A percentile compares a stretch with the other conserved stretches of the same genome.
phyloP scores from a whole-genome alignment of 2,797 vertebrate species.

The Poeciliopsis infans region DNA sequence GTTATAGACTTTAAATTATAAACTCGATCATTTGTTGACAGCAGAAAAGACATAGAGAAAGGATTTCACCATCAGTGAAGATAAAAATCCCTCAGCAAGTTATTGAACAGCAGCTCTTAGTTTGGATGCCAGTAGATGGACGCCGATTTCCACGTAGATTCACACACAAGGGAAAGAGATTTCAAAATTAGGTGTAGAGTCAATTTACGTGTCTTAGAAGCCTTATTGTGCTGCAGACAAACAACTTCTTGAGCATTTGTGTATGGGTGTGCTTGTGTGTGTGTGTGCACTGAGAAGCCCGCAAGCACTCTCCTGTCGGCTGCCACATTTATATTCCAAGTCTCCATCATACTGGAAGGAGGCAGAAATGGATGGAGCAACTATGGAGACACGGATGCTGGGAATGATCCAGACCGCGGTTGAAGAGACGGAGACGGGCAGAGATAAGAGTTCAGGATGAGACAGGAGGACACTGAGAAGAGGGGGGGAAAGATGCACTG shows the following conservation, averaged over 20 bases:
- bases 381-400: not conserved
- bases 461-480: conserved; percentile 13
- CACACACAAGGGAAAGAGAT: conserved; percentile 30
- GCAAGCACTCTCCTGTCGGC: conserved; percentile 3
- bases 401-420: conserved; percentile 19
- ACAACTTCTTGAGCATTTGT: conserved; percentile 12
- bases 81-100: not conserved
- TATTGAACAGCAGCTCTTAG: conserved; percentile 33
- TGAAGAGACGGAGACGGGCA: conserved; percentile 11
- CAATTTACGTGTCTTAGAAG: conserved; percentile 23
- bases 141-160: conserved; percentile 16
- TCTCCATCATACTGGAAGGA: not conserved
- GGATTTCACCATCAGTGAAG: not conserved
- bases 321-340: conserved; percentile 42
- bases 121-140: conserved; percentile 32
- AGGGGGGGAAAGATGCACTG: conserved; percentile 8
- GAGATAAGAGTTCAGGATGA: conserved; percentile 21
- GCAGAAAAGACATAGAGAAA: not conserved
- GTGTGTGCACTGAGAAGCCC: conserved; percentile 6
- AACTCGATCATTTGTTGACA: not conserved
- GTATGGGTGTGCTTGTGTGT: conserved; percentile 12
- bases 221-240: conserved; percentile 41
- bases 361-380: conserved; percentile 2
- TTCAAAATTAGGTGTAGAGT: conserved; percentile 40
- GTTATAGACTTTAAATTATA: too few species aligned